Conservation (phyloP, 2,888 invertebrate species). For the Morpho helenor region DNA sequence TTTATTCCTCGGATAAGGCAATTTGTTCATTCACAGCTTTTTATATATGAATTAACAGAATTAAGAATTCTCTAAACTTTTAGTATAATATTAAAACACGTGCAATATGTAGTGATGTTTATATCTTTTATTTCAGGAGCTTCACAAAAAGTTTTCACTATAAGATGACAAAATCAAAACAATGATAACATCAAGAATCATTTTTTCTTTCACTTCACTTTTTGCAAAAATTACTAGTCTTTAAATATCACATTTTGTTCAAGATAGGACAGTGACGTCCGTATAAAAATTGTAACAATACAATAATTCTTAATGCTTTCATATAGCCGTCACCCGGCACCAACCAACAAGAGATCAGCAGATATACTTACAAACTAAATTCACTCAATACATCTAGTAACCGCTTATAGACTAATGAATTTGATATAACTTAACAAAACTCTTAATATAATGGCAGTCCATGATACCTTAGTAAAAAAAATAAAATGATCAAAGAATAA, state of each 20-base stretch:
- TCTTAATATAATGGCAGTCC: slow-evolving; percentile 71
- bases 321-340: slow-evolving; percentile 67
- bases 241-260: slow-evolving; percentile 77
- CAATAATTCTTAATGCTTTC: slow-evolving; percentile 78
- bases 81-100: not conserved
- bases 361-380: slow-evolving; percentile 62
- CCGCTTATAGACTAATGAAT: slow-evolving; percentile 60
- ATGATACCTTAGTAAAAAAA: slow-evolving; percentile 50
- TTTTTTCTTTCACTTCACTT: slow-evolving; percentile 46
- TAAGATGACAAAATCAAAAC: slow-evolving; percentile 74
- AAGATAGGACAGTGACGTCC: slow-evolving; percentile 75
- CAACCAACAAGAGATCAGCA: slow-evolving; percentile 74
- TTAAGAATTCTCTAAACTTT: not conserved
- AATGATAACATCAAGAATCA: slow-evolving; percentile 79
- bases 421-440: slow-evolving; percentile 63
- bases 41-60: not conserved
- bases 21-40: no score
- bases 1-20: no score
- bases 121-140: slow-evolving; percentile 63
- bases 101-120: not conserved
- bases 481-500: slow-evolving; percentile 56
- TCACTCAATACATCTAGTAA: slow-evolving; percentile 66
- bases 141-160: slow-evolving; percentile 72
- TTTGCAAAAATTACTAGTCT: slow-evolving; percentile 70
- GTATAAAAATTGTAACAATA: slow-evolving; percentile 71